A percentile compares a stretch with the other conserved stretches of the same genome.
Evolutionary conservation across 2,888 invertebrate genomes (phyloP).

Genomic region (Lathronympha strigana): DNA sequence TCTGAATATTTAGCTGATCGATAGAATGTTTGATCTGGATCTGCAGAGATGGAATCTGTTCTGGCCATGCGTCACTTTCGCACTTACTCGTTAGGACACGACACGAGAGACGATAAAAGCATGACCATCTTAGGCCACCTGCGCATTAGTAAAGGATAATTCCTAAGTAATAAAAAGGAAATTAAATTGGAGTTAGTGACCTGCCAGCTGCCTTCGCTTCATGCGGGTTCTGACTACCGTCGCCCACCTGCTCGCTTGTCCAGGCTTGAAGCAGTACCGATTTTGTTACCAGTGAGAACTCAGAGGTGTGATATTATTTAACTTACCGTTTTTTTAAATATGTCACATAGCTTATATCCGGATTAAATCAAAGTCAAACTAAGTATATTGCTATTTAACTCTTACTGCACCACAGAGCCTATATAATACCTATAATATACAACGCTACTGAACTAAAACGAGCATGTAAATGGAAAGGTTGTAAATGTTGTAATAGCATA

Average conservation of each 20-base stretch:
- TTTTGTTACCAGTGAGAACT: conserved; percentile 29
- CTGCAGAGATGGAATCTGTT: too few species aligned
- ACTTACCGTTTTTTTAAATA: not conserved
- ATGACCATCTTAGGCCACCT: too few species aligned
- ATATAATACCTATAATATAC: too few species aligned
- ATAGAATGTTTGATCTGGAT: too few species aligned
- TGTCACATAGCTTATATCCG: too few species aligned
- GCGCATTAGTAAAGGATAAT: too few species aligned
- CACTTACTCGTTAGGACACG: too few species aligned
- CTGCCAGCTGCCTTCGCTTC: conserved; percentile 65
- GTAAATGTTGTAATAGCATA: too few species aligned
- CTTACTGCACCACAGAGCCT: not conserved
- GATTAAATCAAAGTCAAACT: not conserved
- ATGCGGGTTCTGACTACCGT: conserved; percentile 46
- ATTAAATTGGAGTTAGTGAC: conserved; percentile 61
- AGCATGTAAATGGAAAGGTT: not conserved
- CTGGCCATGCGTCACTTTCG: too few species aligned
- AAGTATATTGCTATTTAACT: not conserved
- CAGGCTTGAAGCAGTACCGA: conserved; percentile 24
- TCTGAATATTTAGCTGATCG: too few species aligned
- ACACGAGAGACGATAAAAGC: too few species aligned
- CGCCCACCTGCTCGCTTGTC: conserved; percentile 32
- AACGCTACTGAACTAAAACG: not conserved
- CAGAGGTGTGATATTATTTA: conserved; percentile 6
- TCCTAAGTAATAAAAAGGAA: not conserved